phyloP scores from a whole-genome alignment of 92 coral and sea anemone genomes.

The Scolanthus callimorphus region DNA sequence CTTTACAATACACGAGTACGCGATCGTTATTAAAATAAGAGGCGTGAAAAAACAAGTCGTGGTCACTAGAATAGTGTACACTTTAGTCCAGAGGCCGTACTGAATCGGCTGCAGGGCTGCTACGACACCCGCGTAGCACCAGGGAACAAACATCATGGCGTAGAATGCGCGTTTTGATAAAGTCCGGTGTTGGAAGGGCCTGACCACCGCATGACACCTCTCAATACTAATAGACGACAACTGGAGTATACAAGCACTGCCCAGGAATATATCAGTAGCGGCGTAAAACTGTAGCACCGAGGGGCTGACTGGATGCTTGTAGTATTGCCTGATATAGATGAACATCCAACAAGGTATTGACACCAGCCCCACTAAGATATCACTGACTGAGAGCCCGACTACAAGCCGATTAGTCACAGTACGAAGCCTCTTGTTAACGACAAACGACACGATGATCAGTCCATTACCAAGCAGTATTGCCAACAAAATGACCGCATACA shows the following conservation, averaged over 20 bases:
- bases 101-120: slow-evolving; percentile 73
- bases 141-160: slow-evolving; percentile 57
- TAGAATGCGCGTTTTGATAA: slow-evolving; percentile 48
- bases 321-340: slow-evolving; percentile 36
- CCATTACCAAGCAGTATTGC: slow-evolving; percentile 76
- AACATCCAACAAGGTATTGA: slow-evolving; percentile 87
- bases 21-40: slow-evolving; percentile 44
- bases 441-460: slow-evolving; percentile 61
- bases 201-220: slow-evolving; percentile 82
- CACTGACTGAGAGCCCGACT: slow-evolving; percentile 70
- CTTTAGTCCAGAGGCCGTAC: slow-evolving; percentile 52
- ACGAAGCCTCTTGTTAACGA: slow-evolving; percentile 68
- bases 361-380: slow-evolving; percentile 69
- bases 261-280: slow-evolving; percentile 78
- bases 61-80: slow-evolving; percentile 64
- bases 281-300: slow-evolving; percentile 55
- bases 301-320: slow-evolving; percentile 12
- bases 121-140: slow-evolving; percentile 68
- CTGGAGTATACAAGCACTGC: slow-evolving; percentile 80
- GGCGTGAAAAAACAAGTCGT: slow-evolving; percentile 69
- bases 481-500: slow-evolving; percentile 30
- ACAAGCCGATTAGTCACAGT: slow-evolving; percentile 72
- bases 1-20: slow-evolving; percentile 53
- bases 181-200: slow-evolving; percentile 76
- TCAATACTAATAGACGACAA: slow-evolving; percentile 83